Evolutionary conservation across 2,888 invertebrate species (phyloP).

Genomic region (Tipula vernalis): DNA sequence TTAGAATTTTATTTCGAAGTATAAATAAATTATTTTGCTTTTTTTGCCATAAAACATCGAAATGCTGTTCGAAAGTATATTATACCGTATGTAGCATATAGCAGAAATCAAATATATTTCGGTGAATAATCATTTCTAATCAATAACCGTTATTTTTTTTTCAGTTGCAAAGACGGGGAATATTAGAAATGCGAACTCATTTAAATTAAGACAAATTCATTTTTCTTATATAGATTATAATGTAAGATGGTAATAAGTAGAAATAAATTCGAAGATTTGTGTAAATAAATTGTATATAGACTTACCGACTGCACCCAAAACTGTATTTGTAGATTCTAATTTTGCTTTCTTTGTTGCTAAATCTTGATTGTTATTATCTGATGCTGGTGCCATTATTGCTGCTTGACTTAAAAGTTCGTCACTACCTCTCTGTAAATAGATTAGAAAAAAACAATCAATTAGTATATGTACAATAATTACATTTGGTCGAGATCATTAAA

Average conservation of each 20-base stretch:
- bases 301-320: conserved; percentile 36
- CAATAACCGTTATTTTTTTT: background rate
- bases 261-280: background rate
- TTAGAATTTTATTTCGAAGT: background rate
- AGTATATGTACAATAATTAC: background rate
- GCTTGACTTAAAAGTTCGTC: conserved; percentile 94
- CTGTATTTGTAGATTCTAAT: conserved; percentile 35
- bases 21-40: background rate
- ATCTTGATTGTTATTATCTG: conserved; percentile 88
- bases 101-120: background rate
- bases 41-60: background rate
- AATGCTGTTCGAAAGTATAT: background rate
- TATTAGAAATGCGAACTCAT: background rate
- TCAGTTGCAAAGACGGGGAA: background rate
- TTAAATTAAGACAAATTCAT: background rate
- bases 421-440: conserved; percentile 77
- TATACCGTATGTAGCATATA: background rate
- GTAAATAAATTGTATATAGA: conserved; percentile 14
- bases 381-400: conserved; percentile 87
- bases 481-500: background rate
- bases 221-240: background rate
- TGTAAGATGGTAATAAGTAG: background rate
- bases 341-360: conserved; percentile 90
- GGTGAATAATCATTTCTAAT: background rate
- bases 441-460: conserved; percentile 16